Evolutionary conservation across 2,113 vertebrate species (phyloP).

Genomic region (Lepus europaeus): DNA sequence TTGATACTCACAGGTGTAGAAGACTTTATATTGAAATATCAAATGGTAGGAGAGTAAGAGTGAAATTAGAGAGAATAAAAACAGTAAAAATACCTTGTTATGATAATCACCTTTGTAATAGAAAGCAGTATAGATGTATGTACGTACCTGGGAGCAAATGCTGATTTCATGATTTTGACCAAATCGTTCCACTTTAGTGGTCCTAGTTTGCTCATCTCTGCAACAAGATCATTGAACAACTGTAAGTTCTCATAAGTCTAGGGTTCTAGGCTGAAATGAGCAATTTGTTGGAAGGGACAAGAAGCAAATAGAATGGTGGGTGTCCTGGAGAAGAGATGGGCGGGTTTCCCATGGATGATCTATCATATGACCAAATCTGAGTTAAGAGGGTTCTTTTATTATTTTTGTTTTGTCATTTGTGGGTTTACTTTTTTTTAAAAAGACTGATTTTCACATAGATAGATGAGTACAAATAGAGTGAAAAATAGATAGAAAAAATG

Average conservation of each 20-base stretch:
- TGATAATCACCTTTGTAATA: background rate
- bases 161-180: background rate
- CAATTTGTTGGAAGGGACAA: background rate
- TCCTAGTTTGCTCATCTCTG: background rate
- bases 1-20: background rate
- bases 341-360: background rate
- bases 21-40: background rate
- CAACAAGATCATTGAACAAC: background rate
- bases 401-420: background rate
- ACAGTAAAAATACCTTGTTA: background rate
- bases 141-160: background rate
- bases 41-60: background rate
- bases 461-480: background rate
- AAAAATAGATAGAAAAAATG: background rate
- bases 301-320: background rate
- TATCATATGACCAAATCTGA: background rate
- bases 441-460: conserved; percentile 27
- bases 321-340: background rate
- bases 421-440: conserved; percentile 34
- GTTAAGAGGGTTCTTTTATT: background rate
- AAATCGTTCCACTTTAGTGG: background rate
- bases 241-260: background rate
- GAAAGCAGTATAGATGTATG: background rate
- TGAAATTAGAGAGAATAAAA: background rate
- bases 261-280: background rate